These are phyloP conservation scores for Sibirionetta formosa DNA, from an alignment of 2,797 vertebrate species.

Conservation along the genomic window DNA sequence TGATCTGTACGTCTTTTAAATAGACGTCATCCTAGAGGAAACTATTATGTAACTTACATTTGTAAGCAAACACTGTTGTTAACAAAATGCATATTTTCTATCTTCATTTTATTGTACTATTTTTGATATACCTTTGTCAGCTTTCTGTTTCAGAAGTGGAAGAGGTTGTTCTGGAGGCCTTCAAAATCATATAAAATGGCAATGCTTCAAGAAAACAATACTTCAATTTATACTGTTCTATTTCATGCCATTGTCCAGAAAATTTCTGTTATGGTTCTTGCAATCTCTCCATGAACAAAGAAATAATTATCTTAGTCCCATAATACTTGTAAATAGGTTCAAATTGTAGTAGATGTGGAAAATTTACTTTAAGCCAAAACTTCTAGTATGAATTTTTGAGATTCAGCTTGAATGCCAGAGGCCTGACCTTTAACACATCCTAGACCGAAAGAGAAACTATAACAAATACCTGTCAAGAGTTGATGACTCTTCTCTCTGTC, in stretches of 20 bases:
- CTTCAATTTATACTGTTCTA: not conserved
- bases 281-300: not conserved
- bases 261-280: not conserved
- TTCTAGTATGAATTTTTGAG: constrained; percentile 23
- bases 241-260: not conserved
- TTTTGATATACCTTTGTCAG: not conserved
- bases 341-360: not conserved
- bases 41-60: not conserved
- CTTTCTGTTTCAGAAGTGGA: not conserved
- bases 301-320: not conserved
- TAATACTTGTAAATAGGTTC: not conserved
- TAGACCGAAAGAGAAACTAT: constrained; percentile 52
- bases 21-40: not conserved
- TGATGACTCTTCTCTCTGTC: constrained; percentile 47
- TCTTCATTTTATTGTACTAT: not conserved
- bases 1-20: not conserved
- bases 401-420: constrained; percentile 51
- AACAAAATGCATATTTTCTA: not conserved
- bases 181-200: not conserved
- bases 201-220: not conserved
- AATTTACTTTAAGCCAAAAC: constrained; percentile 18
- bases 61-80: not conserved
- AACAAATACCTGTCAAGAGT: constrained; percentile 71
- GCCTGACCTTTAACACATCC: constrained; percentile 63
- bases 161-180: not conserved